Evolutionary conservation across 37 sponge, comb jelly and placozoan genomes (phyloP).

Genomic region (Aphrocallistes beatrix): DNA sequence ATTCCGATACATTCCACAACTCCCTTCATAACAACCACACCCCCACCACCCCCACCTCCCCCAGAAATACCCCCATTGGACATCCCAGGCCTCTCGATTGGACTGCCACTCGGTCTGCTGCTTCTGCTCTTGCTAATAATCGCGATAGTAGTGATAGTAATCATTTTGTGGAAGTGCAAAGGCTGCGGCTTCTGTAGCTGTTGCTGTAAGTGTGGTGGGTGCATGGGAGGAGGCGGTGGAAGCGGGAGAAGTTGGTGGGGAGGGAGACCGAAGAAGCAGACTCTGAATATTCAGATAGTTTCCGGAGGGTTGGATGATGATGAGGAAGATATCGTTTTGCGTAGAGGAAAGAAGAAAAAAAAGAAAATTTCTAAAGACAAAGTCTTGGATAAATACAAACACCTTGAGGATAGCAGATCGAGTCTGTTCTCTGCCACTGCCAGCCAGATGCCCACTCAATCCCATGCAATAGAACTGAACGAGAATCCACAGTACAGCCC

Average conservation of each 20-base stretch:
- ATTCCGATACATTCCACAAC: background rate
- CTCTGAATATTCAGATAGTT: background rate
- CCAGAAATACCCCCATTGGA: too few species aligned
- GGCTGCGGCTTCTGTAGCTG: background rate
- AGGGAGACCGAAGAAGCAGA: background rate
- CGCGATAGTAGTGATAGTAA: background rate
- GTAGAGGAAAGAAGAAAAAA: background rate
- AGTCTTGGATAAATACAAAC: background rate
- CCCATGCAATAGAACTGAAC: background rate
- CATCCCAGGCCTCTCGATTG: background rate
- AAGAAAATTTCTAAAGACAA: too few species aligned
- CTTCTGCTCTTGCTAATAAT: background rate
- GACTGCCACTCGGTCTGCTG: background rate
- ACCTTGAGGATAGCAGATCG: background rate
- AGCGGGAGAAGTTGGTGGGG: background rate
- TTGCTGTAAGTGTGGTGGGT: background rate
- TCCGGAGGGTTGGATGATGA: background rate
- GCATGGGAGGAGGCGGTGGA: background rate
- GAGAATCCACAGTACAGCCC: constrained; percentile 4
- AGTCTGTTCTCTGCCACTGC: background rate
- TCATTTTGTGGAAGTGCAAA: background rate
- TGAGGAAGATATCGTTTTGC: background rate
- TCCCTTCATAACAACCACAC: background rate
- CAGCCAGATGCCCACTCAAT: background rate
- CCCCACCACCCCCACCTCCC: too few species aligned